Evolutionary conservation across 1,140 invertebrate genomes (phyloP), one percentile per base, ranked within the genome.

Genomic region (Semibalanus balanoides): DNA sequence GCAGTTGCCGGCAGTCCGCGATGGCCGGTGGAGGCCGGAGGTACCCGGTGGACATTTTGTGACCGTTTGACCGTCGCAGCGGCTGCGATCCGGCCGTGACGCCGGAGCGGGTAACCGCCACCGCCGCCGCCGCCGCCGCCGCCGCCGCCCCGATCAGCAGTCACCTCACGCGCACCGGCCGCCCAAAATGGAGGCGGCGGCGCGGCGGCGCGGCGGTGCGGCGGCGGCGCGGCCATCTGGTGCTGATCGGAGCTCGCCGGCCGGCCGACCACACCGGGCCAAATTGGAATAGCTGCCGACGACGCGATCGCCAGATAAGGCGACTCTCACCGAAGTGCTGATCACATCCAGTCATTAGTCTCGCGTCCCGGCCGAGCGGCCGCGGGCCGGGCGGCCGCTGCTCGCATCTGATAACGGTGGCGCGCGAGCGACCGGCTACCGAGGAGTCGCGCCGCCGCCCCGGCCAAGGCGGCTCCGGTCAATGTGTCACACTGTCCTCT

Each of bases 271-370:
- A 25, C 14, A 14, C 51, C 11, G 51, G 51, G 14, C 51, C 51
- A 64, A 64, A 64, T 64, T 64, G 51, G 51, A 64, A 64, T 64
- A 64, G 77, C 74, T 74, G 31, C 80, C 79, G 64, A 64, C 29
- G 43, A 0, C 81, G 76, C 72, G 82, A 78, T 78, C 85, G 83
- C 79, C 85, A 86, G 81, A 87, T 85, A 28, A 80, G 79, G 30
- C 83, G 81, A 79, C 86, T 87, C 80, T 84, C 86, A 30, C 86
- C 81, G 31, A 84, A 80, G 80, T 83, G 82, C 75, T 86, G 84
- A 35, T 76, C 51, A 64, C 51, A 25, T 14, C 51, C 51, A 25
- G 51, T 64, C 51, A 64, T 64, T 64, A 64, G 51, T 14, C 51
- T 5, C 11, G 51, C 51, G 51, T 14, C 51, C 22, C 51, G 22